A percentile compares a stretch with the other conserved stretches of the same genome.
Evolutionary conservation across 2,888 invertebrate species (phyloP).

Genomic region (Trichopoda pennipes): DNA sequence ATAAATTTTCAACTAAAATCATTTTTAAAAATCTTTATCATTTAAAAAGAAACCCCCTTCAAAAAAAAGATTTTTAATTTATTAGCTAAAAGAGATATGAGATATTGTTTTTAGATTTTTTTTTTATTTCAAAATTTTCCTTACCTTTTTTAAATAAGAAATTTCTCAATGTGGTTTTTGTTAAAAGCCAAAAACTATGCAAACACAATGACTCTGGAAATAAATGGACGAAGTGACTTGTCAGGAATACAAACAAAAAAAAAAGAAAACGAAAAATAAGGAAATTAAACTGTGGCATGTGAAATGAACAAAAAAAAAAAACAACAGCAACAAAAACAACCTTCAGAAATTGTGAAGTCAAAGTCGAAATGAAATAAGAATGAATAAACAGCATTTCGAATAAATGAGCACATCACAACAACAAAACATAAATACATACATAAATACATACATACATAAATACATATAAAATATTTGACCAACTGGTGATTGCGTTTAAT

Average conservation of each 20-base stretch:
- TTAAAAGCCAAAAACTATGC: neutral
- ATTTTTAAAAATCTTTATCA: neutral
- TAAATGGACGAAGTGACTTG: slow-evolving; percentile 13
- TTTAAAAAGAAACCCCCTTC: neutral
- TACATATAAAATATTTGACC: neutral
- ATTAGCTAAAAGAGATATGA: slow-evolving; percentile 9
- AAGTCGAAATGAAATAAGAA: neutral
- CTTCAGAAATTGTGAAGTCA: neutral
- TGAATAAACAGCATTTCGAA: neutral
- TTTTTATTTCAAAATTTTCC: neutral
- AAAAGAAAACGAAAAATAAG: too few species aligned
- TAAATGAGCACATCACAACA: neutral
- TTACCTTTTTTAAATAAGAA: slow-evolving; percentile 1
- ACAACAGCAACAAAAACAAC: too few species aligned
- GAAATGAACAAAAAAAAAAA: slow-evolving; percentile 6
- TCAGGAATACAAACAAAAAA: neutral
- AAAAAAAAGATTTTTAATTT: neutral
- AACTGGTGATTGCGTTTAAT: neutral
- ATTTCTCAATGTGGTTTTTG: slow-evolving; percentile 10
- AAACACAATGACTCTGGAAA: slow-evolving; percentile 13
- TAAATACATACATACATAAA: too few species aligned
- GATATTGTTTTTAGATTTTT: neutral
- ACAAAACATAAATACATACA: too few species aligned
- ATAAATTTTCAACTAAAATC: neutral
- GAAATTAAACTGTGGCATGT: slow-evolving; percentile 37